A percentile compares a stretch with the other conserved stretches of the same genome.
phyloP scores from a whole-genome alignment of 2,797 vertebrate species.

The Urocyon cinereoargenteus region DNA sequence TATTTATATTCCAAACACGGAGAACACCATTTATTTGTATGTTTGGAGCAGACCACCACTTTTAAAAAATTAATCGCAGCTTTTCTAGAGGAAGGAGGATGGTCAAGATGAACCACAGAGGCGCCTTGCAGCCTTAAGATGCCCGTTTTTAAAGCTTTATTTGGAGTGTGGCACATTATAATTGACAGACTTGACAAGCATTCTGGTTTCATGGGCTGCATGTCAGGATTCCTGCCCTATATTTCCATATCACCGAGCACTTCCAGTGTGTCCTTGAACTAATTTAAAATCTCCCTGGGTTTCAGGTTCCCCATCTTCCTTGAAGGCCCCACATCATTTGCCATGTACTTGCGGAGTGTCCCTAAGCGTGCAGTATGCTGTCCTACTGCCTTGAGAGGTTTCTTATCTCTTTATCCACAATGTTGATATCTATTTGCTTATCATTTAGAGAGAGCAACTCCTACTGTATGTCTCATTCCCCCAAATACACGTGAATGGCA shows the following conservation, averaged over 20 bases:
- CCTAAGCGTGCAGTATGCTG: neutral
- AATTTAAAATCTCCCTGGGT: slow-evolving; percentile 85
- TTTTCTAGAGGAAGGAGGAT: slow-evolving; percentile 65
- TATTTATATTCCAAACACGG: slow-evolving; percentile 50
- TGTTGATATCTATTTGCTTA: slow-evolving; percentile 66
- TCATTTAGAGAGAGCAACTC: slow-evolving; percentile 45
- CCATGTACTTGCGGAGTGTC: slow-evolving; percentile 47
- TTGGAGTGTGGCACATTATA: slow-evolving; percentile 76
- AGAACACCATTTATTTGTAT: slow-evolving; percentile 49
- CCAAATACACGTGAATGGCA: slow-evolving; percentile 41
- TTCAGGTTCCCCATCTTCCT: slow-evolving; percentile 74
- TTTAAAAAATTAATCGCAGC: slow-evolving; percentile 53
- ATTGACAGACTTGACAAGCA: slow-evolving; percentile 84
- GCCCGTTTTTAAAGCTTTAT: slow-evolving; percentile 66
- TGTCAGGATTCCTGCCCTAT: slow-evolving; percentile 83
- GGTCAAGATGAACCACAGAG: slow-evolving; percentile 47
- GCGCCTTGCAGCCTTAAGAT: slow-evolving; percentile 42
- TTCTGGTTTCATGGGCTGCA: slow-evolving; percentile 75
- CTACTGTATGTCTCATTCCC: neutral
- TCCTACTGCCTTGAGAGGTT: slow-evolving; percentile 51
- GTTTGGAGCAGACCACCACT: neutral
- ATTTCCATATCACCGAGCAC: slow-evolving; percentile 81
- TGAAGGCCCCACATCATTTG: slow-evolving; percentile 72
- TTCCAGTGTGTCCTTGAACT: slow-evolving; percentile 82
- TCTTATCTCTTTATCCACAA: slow-evolving; percentile 56